Conservation (phyloP, 1,140 invertebrate genomes). For the Drosophila lini region DNA sequence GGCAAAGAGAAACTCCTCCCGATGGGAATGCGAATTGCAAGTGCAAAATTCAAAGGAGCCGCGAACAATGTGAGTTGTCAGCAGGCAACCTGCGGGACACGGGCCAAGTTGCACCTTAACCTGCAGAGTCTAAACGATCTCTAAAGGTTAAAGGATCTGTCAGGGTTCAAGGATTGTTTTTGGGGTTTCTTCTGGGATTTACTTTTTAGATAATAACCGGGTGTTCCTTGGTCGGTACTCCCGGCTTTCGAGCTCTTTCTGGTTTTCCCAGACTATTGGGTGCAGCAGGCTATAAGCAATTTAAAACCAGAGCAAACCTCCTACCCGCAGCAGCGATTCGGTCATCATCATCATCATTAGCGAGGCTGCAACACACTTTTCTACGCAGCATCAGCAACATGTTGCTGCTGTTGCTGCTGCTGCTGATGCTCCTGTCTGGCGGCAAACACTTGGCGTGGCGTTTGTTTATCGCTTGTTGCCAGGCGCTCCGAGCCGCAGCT, state of each 20-base stretch:
- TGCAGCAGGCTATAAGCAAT: slow-evolving; percentile 9
- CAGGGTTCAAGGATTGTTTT: too few relatives aligned
- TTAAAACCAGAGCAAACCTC: slow-evolving; percentile 39
- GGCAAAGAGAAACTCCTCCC: neutral
- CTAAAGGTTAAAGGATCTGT: neutral
- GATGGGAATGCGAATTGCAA: slow-evolving; percentile 13
- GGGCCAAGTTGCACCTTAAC: neutral
- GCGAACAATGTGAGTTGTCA: slow-evolving; percentile 71
- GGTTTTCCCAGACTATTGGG: slow-evolving; percentile 11
- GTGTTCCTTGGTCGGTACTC: neutral
- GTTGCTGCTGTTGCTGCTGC: slow-evolving; percentile 49
- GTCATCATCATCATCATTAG: slow-evolving; percentile 65
- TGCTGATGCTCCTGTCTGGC: slow-evolving; percentile 46
- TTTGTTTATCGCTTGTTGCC: slow-evolving; percentile 82
- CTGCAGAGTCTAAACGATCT: too few relatives aligned
- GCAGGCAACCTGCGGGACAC: slow-evolving; percentile 18
- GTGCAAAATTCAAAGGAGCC: slow-evolving; percentile 59
- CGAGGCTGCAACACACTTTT: slow-evolving; percentile 52
- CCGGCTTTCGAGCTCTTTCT: neutral
- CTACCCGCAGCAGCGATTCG: slow-evolving; percentile 38
- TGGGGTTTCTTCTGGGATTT: neutral
- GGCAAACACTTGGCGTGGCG: slow-evolving; percentile 74
- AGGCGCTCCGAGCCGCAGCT: slow-evolving; percentile 62
- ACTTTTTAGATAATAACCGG: neutral
- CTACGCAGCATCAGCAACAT: slow-evolving; percentile 72